Base-by-base conservation (phyloP, 2,888 invertebrate species). In the Isotomurus palustris region DNA sequence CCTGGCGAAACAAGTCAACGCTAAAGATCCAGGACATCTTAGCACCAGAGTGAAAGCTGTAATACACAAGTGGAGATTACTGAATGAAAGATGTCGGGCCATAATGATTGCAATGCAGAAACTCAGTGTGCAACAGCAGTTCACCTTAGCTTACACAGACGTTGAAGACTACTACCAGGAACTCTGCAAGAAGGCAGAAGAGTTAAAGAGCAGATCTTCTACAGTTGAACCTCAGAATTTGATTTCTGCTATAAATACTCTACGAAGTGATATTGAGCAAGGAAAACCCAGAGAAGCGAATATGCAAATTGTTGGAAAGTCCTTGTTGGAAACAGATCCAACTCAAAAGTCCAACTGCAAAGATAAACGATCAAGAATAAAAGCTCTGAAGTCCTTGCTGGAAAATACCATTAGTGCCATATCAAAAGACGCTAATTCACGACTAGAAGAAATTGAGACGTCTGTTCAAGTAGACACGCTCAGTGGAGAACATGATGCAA, bases 401-500 rank as follows among this genome's bases (percentile, higher is more conserved):
- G 56, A 56, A 22, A 45, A 27, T 17, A 25, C 35, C 2, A 29
- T 58, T 43, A 22, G 27, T 1, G 25, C 40, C 4, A 17, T 58
- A 17, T 25, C 25, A 12, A 47, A 49, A 25, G 48, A 56, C 43
- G 36, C 17, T 14, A 24, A 50, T 38, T 43, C 45, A 28, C 25
- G 27, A 40, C 38, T 27, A 22, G 14, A 52, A 14, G 81, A 81
- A 56, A 78, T 81, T 1, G 81, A 83, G 57, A 81, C 84, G 72
- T 77, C 81, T 41, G 78, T 82, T 1, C 59, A 66, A 45, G 61
- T 63, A 4, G 59, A 61, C 49, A 64, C 62, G 1, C 53, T 61
- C 36, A 55, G 56, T 27, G 56, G 60, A 55, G 88, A 88, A 72
- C 83, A 83, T 17, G 88, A 91, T 71, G 82, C 83, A 0, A 83